A percentile compares a stretch with the other conserved stretches of the same genome.
These are phyloP conservation scores for Carollia perspicillata DNA, from an alignment of 2,113 vertebrate species.

Conservation along the genomic window DNA sequence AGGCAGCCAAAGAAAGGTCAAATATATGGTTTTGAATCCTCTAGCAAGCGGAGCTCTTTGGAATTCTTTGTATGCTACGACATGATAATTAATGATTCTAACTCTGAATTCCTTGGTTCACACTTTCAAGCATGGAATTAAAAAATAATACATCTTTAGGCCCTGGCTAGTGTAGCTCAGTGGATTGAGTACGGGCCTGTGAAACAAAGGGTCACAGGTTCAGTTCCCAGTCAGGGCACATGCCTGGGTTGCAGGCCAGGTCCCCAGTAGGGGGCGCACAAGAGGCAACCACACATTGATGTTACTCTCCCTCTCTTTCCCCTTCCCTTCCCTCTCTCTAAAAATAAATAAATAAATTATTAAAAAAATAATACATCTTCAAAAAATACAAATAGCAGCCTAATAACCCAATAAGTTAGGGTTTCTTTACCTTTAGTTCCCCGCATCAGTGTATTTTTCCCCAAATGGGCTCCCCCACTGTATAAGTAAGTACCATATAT, in stretches of 20 bases:
- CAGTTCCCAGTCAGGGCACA: too few species aligned
- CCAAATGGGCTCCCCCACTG: neutral
- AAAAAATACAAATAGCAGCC: neutral
- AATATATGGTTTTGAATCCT: neutral
- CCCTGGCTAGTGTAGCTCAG: too few species aligned
- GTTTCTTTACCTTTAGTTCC: neutral
- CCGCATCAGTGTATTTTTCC: neutral
- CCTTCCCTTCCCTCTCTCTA: too few species aligned
- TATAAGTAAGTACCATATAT: neutral
- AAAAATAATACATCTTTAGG: neutral
- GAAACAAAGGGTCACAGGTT: too few species aligned
- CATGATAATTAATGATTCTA: slow-evolving; percentile 22
- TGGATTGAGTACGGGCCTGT: too few species aligned
- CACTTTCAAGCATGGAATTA: neutral
- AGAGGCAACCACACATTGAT: too few species aligned
- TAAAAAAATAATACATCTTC: neutral
- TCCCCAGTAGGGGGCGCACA: too few species aligned
- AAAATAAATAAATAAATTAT: too few species aligned
- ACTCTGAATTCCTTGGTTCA: neutral
- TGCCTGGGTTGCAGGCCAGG: too few species aligned
- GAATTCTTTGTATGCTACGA: neutral
- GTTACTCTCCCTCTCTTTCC: too few species aligned
- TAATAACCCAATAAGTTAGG: neutral
- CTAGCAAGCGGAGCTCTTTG: neutral
- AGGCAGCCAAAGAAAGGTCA: slow-evolving; percentile 36